Base-by-base conservation (phyloP, 2,888 invertebrate species). In the Linnaemya vulpina region DNA sequence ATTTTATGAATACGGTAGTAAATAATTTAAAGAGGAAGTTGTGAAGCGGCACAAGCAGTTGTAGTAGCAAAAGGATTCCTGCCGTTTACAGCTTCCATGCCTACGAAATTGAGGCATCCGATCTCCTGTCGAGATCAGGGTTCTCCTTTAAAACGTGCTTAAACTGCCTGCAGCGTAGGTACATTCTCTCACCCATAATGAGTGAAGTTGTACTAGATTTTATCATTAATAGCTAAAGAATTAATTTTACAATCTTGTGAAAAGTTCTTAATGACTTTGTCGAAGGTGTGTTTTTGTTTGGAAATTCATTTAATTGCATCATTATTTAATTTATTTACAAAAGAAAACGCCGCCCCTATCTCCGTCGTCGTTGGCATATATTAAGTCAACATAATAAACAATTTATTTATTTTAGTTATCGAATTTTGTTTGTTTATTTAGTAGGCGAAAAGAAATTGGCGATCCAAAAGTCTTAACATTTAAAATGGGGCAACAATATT, bases 301-400 rank as follows among this genome's bases (percentile, higher is more conserved):
- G 9, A 22, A 58, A 22, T 51, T 10, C 51, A 38, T 58, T 67
- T 58, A 46, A 76, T 75, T 67, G 22, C 10, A 43, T 17, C 40
- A 17, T 79, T 71, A 71, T 79, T 79, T 63, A 71, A 79, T 43
- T 20, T 71, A 46, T 71, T 71, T 53, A 63, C 63, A 71, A 20
- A 46, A 30, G 30, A 30, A 20, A 70, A 55, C 40, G 55, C 78
- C 53, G 71, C 78, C 30, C 30, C 62, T 78, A 17, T 71, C 46
- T 43, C 46, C 5, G 30, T 30, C 67, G 55, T 65, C 30, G 20
- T 17, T 74, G 40, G 20, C 51, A 46, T n/a, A 58, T 60, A 40
- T 30, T 38, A 70, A 51, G 38, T 22, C 67, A 76, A 46, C 10
- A 58, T 15, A 67, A 15, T 1, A 46, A 15, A 38, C 9, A 30